Conservation (phyloP, 2,797 vertebrate species). For the Lepilemur ruficaudatus region DNA sequence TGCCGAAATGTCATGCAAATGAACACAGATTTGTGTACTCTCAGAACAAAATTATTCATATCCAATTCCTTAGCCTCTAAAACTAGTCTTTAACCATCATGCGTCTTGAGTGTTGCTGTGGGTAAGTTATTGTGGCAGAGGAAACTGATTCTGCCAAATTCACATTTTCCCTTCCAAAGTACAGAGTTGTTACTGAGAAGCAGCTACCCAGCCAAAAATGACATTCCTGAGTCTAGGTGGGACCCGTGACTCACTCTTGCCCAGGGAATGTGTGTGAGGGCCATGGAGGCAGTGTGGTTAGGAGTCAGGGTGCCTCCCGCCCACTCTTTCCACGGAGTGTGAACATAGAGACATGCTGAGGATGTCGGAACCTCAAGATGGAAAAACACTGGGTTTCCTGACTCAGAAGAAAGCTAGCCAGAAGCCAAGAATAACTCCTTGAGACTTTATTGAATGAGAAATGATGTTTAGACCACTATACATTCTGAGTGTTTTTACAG, state of each 20-base stretch:
- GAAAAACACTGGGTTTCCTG: background rate
- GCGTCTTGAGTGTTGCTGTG: background rate
- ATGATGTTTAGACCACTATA: background rate
- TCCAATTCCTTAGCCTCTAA: background rate
- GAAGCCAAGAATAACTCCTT: background rate
- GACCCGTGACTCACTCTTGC: background rate
- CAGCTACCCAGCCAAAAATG: background rate
- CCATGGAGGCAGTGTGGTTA: background rate
- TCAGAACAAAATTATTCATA: background rate
- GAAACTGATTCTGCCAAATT: background rate
- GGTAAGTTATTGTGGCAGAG: background rate
- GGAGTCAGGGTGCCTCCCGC: background rate
- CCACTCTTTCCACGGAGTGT: background rate
- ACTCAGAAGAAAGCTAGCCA: background rate
- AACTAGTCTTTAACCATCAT: background rate
- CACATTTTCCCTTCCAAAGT: background rate
- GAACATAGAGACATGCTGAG: background rate
- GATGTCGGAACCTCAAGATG: background rate
- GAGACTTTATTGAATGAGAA: background rate
- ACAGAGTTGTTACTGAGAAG: background rate
- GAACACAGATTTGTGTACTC: background rate
- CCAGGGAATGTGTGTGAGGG: background rate
- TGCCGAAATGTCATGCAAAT: background rate
- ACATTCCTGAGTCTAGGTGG: background rate
- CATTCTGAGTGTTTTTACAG: background rate